phyloP scores from a whole-genome alignment of 2,888 invertebrate genomes.

The Noctua pronuba region DNA sequence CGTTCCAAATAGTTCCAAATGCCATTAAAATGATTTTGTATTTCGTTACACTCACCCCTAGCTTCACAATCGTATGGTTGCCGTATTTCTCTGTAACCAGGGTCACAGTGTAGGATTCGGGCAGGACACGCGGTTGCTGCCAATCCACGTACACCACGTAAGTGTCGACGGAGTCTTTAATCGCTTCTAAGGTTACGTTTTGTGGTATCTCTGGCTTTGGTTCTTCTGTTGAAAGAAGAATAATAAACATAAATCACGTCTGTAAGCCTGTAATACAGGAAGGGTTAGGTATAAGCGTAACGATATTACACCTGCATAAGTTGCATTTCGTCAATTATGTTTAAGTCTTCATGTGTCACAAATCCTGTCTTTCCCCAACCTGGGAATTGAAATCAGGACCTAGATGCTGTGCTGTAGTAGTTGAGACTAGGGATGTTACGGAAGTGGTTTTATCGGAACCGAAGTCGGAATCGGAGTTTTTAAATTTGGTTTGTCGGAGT shows the following conservation, averaged over 20 bases:
- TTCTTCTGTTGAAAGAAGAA: constrained; percentile 32
- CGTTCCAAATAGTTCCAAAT: background rate
- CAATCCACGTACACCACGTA: constrained; percentile 79
- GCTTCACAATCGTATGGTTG: constrained; percentile 51
- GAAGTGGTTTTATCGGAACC: too few species aligned
- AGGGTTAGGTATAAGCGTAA: background rate
- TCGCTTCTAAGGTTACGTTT: constrained; percentile 67
- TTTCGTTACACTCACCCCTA: constrained; percentile 74
- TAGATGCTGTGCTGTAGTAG: too few species aligned
- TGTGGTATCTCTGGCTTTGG: constrained; percentile 64
- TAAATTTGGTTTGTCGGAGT: too few species aligned
- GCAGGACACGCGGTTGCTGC: constrained; percentile 67
- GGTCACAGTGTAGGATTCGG: constrained; percentile 75
- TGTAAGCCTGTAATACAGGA: background rate
- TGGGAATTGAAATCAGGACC: too few species aligned
- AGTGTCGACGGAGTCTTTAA: constrained; percentile 48
- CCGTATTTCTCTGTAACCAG: constrained; percentile 63
- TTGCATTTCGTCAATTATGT: too few species aligned
- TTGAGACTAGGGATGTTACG: too few species aligned
- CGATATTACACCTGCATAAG: too few species aligned
- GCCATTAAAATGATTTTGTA: background rate
- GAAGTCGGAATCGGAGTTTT: too few species aligned
- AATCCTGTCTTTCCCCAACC: too few species aligned
- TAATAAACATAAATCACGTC: background rate
- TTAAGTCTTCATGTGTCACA: too few species aligned